These are phyloP conservation scores for Odontophorus gujanensis DNA, from an alignment of 2,113 vertebrate species.

Conservation along the genomic window DNA sequence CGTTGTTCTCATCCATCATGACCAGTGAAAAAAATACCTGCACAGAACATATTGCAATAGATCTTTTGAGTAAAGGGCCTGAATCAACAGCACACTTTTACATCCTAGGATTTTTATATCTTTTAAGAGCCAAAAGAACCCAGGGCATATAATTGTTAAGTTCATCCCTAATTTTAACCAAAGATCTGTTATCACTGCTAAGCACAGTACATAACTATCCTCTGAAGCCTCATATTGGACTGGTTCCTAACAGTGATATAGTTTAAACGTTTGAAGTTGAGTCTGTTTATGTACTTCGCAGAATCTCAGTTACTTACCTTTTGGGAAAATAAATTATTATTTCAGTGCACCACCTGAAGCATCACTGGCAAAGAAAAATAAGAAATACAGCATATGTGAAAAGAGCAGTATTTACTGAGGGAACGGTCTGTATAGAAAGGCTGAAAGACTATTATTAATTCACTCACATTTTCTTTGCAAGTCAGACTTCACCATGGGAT, in stretches of 20 bases:
- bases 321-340: neutral
- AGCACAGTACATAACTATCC: conserved; percentile 22
- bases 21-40: neutral
- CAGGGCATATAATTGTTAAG: neutral
- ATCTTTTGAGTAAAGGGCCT: neutral
- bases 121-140: neutral
- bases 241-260: neutral
- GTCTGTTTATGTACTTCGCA: neutral
- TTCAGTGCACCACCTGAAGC: neutral
- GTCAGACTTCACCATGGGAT: neutral
- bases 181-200: neutral
- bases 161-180: neutral
- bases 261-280: neutral
- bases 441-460: neutral
- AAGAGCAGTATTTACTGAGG: neutral
- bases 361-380: neutral
- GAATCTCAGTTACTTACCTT: neutral
- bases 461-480: neutral
- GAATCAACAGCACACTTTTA: neutral
- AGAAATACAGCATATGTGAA: neutral
- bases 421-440: neutral
- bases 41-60: neutral
- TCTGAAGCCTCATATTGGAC: neutral
- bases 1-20: neutral
- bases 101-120: neutral